phyloP scores from a whole-genome alignment of 2,888 invertebrate genomes.

The Epiblema foenella region DNA sequence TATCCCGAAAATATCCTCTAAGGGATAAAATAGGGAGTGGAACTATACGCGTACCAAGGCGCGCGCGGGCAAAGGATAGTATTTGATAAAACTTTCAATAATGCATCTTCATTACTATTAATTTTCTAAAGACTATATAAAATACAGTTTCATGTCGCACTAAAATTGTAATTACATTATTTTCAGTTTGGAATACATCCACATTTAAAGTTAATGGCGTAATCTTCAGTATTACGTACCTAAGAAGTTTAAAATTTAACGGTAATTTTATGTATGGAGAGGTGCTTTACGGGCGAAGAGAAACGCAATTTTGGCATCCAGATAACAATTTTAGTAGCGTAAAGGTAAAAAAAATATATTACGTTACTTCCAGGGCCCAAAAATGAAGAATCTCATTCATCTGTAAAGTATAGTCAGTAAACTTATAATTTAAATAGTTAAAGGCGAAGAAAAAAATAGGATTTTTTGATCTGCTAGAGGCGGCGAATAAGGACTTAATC shows the following conservation, averaged over 20 bases:
- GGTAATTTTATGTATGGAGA: slow-evolving; percentile 43
- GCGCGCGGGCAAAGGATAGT: no score
- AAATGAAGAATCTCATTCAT: not conserved
- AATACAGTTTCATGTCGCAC: not conserved
- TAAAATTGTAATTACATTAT: not conserved
- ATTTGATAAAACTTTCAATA: no score
- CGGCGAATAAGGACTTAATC: not conserved
- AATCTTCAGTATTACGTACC: slow-evolving; percentile 26
- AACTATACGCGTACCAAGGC: no score
- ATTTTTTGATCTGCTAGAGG: no score
- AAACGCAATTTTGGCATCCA: slow-evolving; percentile 17
- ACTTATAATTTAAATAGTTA: no score
- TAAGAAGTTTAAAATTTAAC: slow-evolving; percentile 37
- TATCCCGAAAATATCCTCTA: no score
- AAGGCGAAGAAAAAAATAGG: no score
- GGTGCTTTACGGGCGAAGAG: slow-evolving; percentile 23
- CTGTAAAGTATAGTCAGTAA: no score
- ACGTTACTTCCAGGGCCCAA: not conserved
- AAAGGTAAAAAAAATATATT: not conserved
- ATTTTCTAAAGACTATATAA: not conserved
- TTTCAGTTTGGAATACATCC: not conserved
- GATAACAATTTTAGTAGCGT: slow-evolving; percentile 7
- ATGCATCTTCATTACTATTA: not conserved
- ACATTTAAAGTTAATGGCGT: slow-evolving; percentile 20
- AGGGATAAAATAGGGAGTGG: no score